Conservation (phyloP, 2,888 invertebrate species). For the Ornithoptera priamus region DNA sequence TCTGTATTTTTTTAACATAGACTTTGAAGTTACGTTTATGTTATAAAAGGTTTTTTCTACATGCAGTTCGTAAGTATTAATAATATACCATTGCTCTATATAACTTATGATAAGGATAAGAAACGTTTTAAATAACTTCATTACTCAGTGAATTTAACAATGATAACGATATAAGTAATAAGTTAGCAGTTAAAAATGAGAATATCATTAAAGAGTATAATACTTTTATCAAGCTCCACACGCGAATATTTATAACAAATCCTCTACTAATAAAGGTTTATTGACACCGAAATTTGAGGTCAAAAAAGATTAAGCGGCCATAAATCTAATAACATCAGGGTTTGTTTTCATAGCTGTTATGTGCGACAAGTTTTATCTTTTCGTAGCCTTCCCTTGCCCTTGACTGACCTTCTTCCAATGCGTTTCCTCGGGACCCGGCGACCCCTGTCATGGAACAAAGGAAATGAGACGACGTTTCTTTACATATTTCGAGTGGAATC, state of each 20-base stretch:
- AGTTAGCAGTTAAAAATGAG: neutral
- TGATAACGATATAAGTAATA: neutral
- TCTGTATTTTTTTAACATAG: too few species aligned
- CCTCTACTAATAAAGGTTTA: constrained; percentile 18
- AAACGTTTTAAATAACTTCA: too few species aligned
- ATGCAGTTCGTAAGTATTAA: too few species aligned
- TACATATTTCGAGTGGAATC: constrained; percentile 23
- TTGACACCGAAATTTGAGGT: constrained; percentile 21
- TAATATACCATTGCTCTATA: too few species aligned
- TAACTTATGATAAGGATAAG: too few species aligned
- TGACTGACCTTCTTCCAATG: constrained; percentile 39
- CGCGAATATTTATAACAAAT: constrained; percentile 7
- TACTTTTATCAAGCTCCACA: constrained; percentile 6
- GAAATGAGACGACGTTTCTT: constrained; percentile 35
- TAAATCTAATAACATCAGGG: constrained; percentile 25
- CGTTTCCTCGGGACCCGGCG: constrained; percentile 34
- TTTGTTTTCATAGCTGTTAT: constrained; percentile 24
- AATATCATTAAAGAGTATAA: neutral
- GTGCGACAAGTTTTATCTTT: constrained; percentile 30
- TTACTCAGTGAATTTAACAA: too few species aligned
- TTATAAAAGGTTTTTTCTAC: too few species aligned
- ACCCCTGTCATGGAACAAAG: constrained; percentile 36
- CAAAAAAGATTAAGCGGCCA: constrained; percentile 21
- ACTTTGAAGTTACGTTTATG: too few species aligned
- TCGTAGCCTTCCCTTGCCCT: constrained; percentile 36